Conservation (phyloP, 2,888 invertebrate genomes). For the Ethmia dodecea region DNA sequence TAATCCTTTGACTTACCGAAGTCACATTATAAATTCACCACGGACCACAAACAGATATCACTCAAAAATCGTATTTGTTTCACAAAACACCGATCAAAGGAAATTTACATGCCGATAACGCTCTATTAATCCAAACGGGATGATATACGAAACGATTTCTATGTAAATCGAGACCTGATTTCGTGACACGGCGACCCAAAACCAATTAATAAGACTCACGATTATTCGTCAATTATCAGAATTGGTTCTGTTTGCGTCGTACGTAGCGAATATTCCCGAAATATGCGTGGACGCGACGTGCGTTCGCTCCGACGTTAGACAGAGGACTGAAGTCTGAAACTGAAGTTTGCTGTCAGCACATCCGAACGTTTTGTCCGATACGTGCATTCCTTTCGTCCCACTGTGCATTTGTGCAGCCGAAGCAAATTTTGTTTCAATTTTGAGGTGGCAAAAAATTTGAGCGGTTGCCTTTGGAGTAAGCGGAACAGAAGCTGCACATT, state of each 20-base stretch:
- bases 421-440: no score
- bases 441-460: no score
- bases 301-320: slow-evolving; percentile 5
- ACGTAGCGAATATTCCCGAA: slow-evolving; percentile 1
- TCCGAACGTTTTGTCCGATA: slow-evolving; percentile 5
- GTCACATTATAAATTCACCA: slow-evolving; percentile 3
- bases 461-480: no score
- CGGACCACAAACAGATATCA: slow-evolving; percentile 5
- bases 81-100: slow-evolving; percentile 17
- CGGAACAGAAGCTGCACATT: no score
- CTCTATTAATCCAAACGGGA: slow-evolving; percentile 14
- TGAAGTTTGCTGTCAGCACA: slow-evolving; percentile 6
- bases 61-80: slow-evolving; percentile 5
- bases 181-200: slow-evolving; percentile 18
- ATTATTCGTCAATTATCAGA: slow-evolving; percentile 22
- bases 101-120: slow-evolving; percentile 14
- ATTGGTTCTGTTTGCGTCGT: slow-evolving; percentile 8
- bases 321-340: slow-evolving; percentile 10
- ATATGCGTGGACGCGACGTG: slow-evolving; percentile 10
- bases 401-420: slow-evolving; percentile 14
- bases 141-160: slow-evolving; percentile 23
- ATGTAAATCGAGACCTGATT: slow-evolving; percentile 23
- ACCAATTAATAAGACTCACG: slow-evolving; percentile 25
- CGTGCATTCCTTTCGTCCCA: slow-evolving; percentile 5
- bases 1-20: no score